Percentiles rank a stretch among this genome's conserved stretches.
These are phyloP conservation scores for Bombyx huttoni DNA, from an alignment of 2,888 invertebrate species.

Conservation along the genomic window DNA sequence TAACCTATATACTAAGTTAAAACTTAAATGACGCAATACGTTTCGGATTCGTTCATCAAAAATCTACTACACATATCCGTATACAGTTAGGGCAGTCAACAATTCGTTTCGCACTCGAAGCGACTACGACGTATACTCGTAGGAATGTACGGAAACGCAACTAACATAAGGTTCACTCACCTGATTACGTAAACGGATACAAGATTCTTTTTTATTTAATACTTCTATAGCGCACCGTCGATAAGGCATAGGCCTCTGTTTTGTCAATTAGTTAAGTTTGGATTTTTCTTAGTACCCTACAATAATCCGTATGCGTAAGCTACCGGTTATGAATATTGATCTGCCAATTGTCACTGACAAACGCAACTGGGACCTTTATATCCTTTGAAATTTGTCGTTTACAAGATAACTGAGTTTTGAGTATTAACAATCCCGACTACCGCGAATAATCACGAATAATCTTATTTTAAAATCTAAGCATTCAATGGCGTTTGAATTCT, in stretches of 20 bases:
- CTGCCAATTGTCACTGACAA: too few relatives aligned
- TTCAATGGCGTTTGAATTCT: too few relatives aligned
- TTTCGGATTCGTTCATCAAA: background rate
- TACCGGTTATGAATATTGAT: too few relatives aligned
- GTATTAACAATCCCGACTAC: too few relatives aligned
- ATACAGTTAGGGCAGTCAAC: background rate
- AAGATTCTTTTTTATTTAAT: background rate
- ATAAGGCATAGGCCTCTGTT: background rate
- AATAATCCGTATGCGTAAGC: too few relatives aligned
- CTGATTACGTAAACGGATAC: constrained; percentile 34
- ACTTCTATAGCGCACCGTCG: background rate
- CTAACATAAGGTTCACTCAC: constrained; percentile 32
- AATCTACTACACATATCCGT: background rate
- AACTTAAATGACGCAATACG: background rate
- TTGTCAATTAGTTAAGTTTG: background rate
- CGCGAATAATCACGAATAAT: too few relatives aligned
- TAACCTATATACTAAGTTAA: background rate
- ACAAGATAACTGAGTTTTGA: too few relatives aligned
- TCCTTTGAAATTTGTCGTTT: too few relatives aligned
- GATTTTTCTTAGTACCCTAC: too few relatives aligned
- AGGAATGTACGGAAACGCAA: constrained; percentile 14
- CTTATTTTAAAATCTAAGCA: too few relatives aligned
- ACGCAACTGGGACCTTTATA: too few relatives aligned
- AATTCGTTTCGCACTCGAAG: constrained; percentile 9
- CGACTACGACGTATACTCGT: background rate